Evolutionary conservation across 2,113 vertebrate genomes (phyloP), one percentile per base, ranked within the genome.

Genomic region (Panurus biarmicus): DNA sequence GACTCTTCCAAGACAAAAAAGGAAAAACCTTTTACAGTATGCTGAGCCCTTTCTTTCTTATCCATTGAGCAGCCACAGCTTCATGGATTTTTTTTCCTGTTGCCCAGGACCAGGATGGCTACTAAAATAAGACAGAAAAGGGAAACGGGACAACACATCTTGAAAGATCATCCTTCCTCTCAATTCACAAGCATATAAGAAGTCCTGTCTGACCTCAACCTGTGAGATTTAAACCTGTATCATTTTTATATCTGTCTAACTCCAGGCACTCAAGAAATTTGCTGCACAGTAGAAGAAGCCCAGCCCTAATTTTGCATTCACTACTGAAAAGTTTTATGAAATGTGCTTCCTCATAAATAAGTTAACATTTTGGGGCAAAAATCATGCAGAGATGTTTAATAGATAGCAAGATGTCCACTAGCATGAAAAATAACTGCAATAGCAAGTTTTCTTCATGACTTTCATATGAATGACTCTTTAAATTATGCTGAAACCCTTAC

Each of bases 131-230:
- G 11, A 38, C 33, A 60, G 25, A 28, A 72, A 13, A 62, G 13
- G n/a, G 12, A 87, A 87, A 51, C 1, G 5, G 21, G 8, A 72
- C 6, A 60, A 23, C 4, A 9, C 0, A 0, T 70, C 29, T 64
- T 69, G 38, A 26, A 81, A 80, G 45, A 74, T 5, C 31, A 36
- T 12, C 17, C 48, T 90, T 82, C 15, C n/a, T 76, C n/a, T 36
- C 11, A 57, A 14, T 29, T 89, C 36, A 36, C 19, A 69, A 65
- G 17, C 10, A 5, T 18, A 6, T 31, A 44, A 33, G 5, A 53
- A 66, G 12, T 50, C 24, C 38, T 78, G 26, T 14, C 44, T 64
- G 35, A 89, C 5, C 29, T 51, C 42, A 85, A 36, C 14, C 19
- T 75, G 16, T 50, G 14, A 60, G 24, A 11, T 64, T 64, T 58